Conservation (phyloP, 2,888 invertebrate species). For the Phymatocera aterrima region DNA sequence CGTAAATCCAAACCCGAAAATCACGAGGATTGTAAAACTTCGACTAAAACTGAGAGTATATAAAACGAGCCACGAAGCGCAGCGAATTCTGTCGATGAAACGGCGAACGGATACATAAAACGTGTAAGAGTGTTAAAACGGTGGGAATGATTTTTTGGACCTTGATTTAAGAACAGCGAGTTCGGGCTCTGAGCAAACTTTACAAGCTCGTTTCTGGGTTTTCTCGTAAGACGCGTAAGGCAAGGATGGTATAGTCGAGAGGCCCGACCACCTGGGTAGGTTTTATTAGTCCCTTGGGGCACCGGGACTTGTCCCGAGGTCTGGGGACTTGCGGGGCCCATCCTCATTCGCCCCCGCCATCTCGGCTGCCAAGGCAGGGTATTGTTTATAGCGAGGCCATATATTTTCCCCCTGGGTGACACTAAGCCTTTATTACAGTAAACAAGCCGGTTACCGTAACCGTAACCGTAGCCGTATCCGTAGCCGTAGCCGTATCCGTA, state of each 20-base stretch:
- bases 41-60: neutral
- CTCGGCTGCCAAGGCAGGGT: conserved; percentile 17
- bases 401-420: conserved; percentile 45
- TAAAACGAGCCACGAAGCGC: neutral
- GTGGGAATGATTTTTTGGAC: conserved; percentile 14
- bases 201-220: conserved; percentile 40
- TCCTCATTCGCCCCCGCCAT: conserved; percentile 19
- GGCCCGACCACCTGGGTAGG: conserved; percentile 44
- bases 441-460: conserved; percentile 41
- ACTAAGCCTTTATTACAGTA: conserved; percentile 47
- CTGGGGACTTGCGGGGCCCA: conserved; percentile 30
- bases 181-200: conserved; percentile 1
- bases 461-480: too few species aligned
- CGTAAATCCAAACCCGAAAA: too few species aligned
- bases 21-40: neutral
- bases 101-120: neutral
- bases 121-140: neutral
- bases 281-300: conserved; percentile 42
- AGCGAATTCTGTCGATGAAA: neutral
- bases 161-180: conserved; percentile 23
- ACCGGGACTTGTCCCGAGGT: conserved; percentile 33
- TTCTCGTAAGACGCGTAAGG: conserved; percentile 5
- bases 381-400: conserved; percentile 46
- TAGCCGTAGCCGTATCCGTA: too few species aligned
- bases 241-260: conserved; percentile 2